These are phyloP conservation scores for Aspidapion aeneum DNA, from an alignment of 2,888 invertebrate species.

Conservation along the genomic window DNA sequence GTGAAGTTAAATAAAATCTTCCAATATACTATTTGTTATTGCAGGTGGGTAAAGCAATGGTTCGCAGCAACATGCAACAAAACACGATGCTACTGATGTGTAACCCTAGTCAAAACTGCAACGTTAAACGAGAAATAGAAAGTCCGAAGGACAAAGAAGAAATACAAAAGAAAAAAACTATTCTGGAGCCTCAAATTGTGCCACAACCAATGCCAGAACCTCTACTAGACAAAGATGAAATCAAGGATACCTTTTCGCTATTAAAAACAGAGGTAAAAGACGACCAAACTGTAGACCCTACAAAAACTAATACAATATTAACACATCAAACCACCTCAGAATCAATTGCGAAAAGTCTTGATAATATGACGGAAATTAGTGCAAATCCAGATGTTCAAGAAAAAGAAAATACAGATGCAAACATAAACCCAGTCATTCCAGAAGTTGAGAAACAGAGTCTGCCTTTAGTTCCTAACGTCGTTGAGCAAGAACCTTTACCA, in stretches of 20 bases:
- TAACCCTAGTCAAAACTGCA: slow-evolving; percentile 38
- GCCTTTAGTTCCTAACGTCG: background rate
- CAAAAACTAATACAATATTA: background rate
- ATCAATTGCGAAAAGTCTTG: background rate
- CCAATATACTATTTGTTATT: background rate
- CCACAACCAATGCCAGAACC: slow-evolving; percentile 12
- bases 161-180: slow-evolving; percentile 13
- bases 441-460: background rate
- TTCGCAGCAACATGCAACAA: slow-evolving; percentile 54
- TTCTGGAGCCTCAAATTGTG: slow-evolving; percentile 15
- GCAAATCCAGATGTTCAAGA: background rate
- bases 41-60: slow-evolving; percentile 62
- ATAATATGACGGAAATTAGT: background rate
- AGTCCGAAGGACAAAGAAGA: slow-evolving; percentile 44
- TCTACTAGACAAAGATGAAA: slow-evolving; percentile 4
- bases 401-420: slow-evolving; percentile 8
- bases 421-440: no score
- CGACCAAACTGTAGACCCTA: background rate
- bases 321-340: background rate
- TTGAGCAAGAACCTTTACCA: slow-evolving; percentile 33
- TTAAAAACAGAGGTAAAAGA: background rate
- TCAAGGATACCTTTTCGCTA: background rate
- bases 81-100: slow-evolving; percentile 54
- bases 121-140: slow-evolving; percentile 47
- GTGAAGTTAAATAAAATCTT: slow-evolving; percentile 28